Conservation (phyloP, 2,797 vertebrate species). For the Spondyliosoma cantharus region DNA sequence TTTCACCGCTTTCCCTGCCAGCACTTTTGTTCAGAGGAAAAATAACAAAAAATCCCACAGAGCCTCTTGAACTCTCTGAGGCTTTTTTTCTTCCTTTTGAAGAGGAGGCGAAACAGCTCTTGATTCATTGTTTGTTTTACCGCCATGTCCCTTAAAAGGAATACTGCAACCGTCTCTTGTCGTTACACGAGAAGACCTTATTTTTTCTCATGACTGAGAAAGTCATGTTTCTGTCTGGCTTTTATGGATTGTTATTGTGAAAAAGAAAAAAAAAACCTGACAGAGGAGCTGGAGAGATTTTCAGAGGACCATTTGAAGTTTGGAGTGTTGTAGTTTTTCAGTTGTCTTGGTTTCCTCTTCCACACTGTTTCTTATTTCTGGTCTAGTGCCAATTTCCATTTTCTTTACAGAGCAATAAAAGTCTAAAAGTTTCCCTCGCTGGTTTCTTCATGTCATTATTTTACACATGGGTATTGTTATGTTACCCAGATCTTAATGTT, state of each 20-base stretch:
- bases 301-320: constrained; percentile 69
- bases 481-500: constrained; percentile 76
- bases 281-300: constrained; percentile 65
- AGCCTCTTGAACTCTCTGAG: constrained; percentile 81
- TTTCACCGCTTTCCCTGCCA: constrained; percentile 81
- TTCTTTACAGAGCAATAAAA: constrained; percentile 77
- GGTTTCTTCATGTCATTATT: constrained; percentile 76
- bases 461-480: constrained; percentile 79
- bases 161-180: constrained; percentile 75
- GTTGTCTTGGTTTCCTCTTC: constrained; percentile 74
- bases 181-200: constrained; percentile 75
- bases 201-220: constrained; percentile 75
- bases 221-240: constrained; percentile 73
- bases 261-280: constrained; percentile 61
- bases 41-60: constrained; percentile 83
- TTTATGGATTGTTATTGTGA: constrained; percentile 77
- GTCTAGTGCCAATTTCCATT: constrained; percentile 78
- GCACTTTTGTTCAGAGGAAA: constrained; percentile 83
- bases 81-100: constrained; percentile 78
- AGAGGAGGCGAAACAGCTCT: constrained; percentile 78
- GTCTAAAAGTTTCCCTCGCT: constrained; percentile 75
- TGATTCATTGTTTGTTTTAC: constrained; percentile 84
- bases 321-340: constrained; percentile 67
- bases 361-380: constrained; percentile 71
- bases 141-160: constrained; percentile 80